Evolutionary conservation across 2,113 vertebrate genomes (phyloP).

Genomic region (Calidris pugnax): DNA sequence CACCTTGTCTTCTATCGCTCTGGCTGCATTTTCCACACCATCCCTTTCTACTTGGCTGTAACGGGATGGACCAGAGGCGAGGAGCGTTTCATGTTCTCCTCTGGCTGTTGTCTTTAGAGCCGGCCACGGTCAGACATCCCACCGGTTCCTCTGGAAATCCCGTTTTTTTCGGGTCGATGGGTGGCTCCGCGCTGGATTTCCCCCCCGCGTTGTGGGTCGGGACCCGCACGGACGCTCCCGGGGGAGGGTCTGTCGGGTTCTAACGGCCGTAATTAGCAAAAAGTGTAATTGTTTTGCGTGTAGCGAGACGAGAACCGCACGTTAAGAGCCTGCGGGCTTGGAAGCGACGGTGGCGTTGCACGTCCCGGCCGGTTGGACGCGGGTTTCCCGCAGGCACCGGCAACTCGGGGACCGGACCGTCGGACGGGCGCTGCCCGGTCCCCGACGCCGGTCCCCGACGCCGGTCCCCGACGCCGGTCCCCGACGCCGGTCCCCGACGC

Average conservation of each 20-base stretch:
- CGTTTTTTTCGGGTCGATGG: neutral
- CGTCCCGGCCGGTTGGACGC: neutral
- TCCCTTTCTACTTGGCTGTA: neutral
- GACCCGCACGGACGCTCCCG: accelerated
- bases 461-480: too few species aligned
- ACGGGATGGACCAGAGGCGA: neutral
- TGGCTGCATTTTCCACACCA: neutral
- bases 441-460: too few species aligned
- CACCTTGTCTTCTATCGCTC: neutral
- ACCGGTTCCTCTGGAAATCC: accelerated
- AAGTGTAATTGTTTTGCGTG: accelerated
- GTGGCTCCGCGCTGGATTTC: accelerated
- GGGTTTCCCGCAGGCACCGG: too few species aligned
- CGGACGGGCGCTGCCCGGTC: neutral
- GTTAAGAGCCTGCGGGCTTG: accelerated
- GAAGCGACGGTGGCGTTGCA: neutral
- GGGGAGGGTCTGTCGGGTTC: too few species aligned
- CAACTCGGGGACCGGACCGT: too few species aligned
- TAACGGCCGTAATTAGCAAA: accelerated
- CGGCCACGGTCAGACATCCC: accelerated
- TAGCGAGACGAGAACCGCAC: accelerated
- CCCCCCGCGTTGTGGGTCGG: accelerated
- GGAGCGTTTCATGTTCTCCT: accelerated
- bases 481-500: too few species aligned
- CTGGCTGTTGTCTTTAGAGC: neutral